Base-by-base conservation (phyloP, 2,888 invertebrate species). In the Opisthograptis luteolata region DNA sequence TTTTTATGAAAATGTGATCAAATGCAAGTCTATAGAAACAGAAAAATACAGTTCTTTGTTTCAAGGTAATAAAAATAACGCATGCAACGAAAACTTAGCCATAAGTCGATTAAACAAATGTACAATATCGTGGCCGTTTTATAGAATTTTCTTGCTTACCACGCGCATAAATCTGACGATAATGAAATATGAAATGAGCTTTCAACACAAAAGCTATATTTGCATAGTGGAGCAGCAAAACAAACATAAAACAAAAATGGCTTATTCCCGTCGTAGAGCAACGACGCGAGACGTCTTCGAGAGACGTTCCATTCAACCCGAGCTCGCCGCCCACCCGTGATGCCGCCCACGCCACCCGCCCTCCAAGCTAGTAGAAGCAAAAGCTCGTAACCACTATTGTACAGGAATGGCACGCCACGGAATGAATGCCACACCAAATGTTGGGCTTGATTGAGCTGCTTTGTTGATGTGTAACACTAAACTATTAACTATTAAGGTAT, bases 171-270 rank as follows among this genome's bases (percentile, higher is more conserved):
- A 79, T 77, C 73, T 76, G 69, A 79, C 70, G 63, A 73, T 83
- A 79, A 84, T 81, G 73, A 80, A 81, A 71, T 68, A 65, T 71
- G 72, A 79, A 78, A 79, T 74, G 75, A 79, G 66, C 74, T 73
- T 67, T 76, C 72, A 55, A 74, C 73, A 75, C 76, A 81, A 84
- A 79, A 76, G 79, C 72, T 64, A 72, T 76, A 77, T 77, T 78
- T 73, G 76, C 69, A 69, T 69, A 64, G 55, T 66, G 72, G 63
- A 50, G 58, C 68, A 60, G 69, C 76, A 72, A 76, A 77, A 77
- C 75, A 78, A 76, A 79, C 76, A 79, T 78, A 79, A 77, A 78
- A 73, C 73, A 77, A 74, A 76, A 83, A 81, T 79, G 76, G 70
- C 76, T 81, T 77, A 73, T 71, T 79, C 55, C 32, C 56, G 48